Percentiles rank a stretch among this genome's conserved stretches.
phyloP scores from a whole-genome alignment of 2,888 invertebrate species.

The Melikaiella ostensackeni region DNA sequence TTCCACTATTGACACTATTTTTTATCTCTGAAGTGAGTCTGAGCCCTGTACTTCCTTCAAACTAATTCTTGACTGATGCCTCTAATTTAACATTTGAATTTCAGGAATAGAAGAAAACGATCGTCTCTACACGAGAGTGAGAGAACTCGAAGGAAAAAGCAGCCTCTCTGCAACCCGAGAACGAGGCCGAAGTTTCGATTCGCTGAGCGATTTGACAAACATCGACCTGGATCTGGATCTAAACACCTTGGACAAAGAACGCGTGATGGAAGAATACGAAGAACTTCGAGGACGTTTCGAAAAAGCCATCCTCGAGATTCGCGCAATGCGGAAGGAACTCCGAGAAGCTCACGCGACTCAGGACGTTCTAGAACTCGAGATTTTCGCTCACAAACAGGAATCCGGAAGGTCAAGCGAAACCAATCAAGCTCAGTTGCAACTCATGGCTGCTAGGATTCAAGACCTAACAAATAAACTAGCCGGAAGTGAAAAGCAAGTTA shows the following conservation, averaged over 20 bases:
- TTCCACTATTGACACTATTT: too few species aligned
- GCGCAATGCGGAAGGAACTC: constrained; percentile 89
- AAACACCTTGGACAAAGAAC: constrained; percentile 85
- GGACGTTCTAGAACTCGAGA: constrained; percentile 89
- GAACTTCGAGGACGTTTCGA: constrained; percentile 88
- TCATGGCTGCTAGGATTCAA: constrained; percentile 90
- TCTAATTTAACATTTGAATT: constrained; percentile 18
- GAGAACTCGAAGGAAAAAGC: constrained; percentile 84
- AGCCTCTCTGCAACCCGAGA: constrained; percentile 80
- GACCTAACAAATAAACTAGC: constrained; percentile 90
- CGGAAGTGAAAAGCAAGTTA: constrained; percentile 89
- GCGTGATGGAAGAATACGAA: constrained; percentile 87
- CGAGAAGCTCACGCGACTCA: constrained; percentile 88
- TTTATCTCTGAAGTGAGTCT: too few species aligned
- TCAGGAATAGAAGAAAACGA: constrained; percentile 87
- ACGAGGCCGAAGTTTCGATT: constrained; percentile 85
- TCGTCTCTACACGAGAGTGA: constrained; percentile 83
- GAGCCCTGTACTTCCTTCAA: neutral
- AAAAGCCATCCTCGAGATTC: constrained; percentile 90
- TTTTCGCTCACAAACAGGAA: constrained; percentile 86
- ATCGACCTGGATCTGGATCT: constrained; percentile 87
- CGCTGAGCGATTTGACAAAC: constrained; percentile 89
- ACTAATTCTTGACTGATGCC: neutral
- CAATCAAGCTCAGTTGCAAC: constrained; percentile 85
- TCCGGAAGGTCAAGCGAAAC: constrained; percentile 83